Base-by-base conservation (phyloP, 2,113 vertebrate genomes). In the Sphaerodactylus townsendi region DNA sequence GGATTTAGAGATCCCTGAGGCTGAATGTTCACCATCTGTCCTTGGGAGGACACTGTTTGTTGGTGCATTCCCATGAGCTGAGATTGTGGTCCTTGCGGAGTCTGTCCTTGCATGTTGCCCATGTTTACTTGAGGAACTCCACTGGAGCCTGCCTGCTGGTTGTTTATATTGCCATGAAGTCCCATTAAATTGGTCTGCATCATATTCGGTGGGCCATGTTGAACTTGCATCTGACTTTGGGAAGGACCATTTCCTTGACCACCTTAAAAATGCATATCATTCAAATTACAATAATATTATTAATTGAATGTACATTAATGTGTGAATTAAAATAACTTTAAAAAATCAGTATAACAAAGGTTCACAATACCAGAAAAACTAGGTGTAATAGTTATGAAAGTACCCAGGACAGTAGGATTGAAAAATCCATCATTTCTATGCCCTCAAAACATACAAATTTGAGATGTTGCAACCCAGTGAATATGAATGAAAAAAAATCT, bases 51-150 rank as follows among this genome's bases (percentile, higher is more conserved):
- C 68, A 97, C 96, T 1, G 98, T 96, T 88, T 98, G 97, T 95
- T 98, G 98, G 94, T 99, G 98, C 96, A 99, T 98, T 91, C 97
- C 97, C 95, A 99, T 97, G 79, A 99, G 97, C 86, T 98, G 98
- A 91, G 98, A 96, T 94, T 98, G 97, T 92, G 97, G 95, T 93
- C 98, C 97, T 95, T 98, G 96, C 89, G 98, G 97, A 80, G 97
- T 94, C 91, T 98, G 98, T 66, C 97, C 96, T 94, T 96, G 96
- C 41, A 99, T 96, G 93, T 80, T 97, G 89, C 97, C 93, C 90
- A 97, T 95, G 90, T 94, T 96, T 87, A 94, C 97, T 91, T 95
- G 98, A 65, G 88, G 96, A 94, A 94, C 97, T 92, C 93, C 97
- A 79, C 94, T 91, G 86, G 96, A 94, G 92, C 95, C 96, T 84